Percentiles rank a stretch among this genome's conserved stretches.
phyloP scores from a whole-genome alignment of 2,888 invertebrate genomes.

The Cryptocephalus primarius region DNA sequence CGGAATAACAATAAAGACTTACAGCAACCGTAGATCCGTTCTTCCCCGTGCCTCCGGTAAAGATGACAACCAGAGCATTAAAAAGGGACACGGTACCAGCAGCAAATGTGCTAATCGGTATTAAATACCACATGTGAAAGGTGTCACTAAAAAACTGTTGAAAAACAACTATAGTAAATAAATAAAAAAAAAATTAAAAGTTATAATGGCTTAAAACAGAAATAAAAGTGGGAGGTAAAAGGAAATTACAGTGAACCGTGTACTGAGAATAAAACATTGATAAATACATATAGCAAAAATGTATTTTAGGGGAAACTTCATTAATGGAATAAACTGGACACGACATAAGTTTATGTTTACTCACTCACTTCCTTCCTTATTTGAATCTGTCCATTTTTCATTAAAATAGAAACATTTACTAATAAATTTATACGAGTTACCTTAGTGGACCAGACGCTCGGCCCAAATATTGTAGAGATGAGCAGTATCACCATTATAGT shows the following conservation, averaged over 20 bases:
- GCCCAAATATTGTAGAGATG: conserved; percentile 77
- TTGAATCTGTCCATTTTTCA: background rate
- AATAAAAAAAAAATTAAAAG: too few species aligned
- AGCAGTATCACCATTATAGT: conserved; percentile 82
- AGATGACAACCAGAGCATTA: conserved; percentile 56
- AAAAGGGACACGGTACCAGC: conserved; percentile 63
- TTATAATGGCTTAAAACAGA: too few species aligned
- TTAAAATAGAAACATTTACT: background rate
- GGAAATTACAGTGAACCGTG: too few species aligned
- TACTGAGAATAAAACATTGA: too few species aligned
- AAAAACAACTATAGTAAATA: background rate
- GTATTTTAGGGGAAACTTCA: too few species aligned
- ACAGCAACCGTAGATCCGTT: conserved; percentile 97
- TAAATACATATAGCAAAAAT: too few species aligned
- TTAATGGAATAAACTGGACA: too few species aligned
- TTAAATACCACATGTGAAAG: conserved; percentile 65
- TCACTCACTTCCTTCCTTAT: too few species aligned
- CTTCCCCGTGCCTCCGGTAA: conserved; percentile 86
- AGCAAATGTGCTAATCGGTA: conserved; percentile 62
- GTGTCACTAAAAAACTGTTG: conserved; percentile 46
- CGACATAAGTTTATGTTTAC: too few species aligned
- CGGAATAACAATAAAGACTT: conserved; percentile 37
- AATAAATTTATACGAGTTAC: conserved; percentile 21
- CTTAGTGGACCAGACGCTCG: conserved; percentile 74
- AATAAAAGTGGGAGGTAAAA: too few species aligned